These are phyloP conservation scores for Strix uralensis DNA, from an alignment of 2,113 vertebrate genomes.

Conservation along the genomic window DNA sequence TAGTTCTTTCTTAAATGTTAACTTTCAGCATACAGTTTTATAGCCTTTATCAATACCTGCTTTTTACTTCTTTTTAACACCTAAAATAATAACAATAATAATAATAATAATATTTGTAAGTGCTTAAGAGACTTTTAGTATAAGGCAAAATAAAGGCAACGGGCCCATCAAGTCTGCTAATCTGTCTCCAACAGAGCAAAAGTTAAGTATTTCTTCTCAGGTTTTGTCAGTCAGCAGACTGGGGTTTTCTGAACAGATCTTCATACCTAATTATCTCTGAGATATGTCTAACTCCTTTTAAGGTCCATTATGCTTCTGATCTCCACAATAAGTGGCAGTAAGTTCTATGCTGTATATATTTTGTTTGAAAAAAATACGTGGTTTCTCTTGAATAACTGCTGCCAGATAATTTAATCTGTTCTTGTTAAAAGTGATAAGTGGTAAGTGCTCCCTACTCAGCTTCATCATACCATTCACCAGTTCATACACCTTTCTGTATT, in stretches of 20 bases:
- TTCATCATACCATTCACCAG: neutral
- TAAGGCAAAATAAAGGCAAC: neutral
- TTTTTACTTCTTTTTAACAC: neutral
- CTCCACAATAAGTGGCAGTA: neutral
- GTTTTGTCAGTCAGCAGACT: neutral
- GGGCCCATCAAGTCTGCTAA: neutral
- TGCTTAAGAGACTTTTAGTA: neutral
- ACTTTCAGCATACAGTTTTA: neutral
- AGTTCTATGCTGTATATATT: neutral
- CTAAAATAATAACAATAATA: neutral
- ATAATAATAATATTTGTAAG: neutral
- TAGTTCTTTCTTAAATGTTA: neutral
- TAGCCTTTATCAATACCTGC: neutral
- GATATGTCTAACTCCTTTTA: neutral
- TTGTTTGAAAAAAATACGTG: neutral
- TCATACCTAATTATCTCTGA: neutral
- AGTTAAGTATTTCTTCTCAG: neutral
- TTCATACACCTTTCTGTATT: neutral
- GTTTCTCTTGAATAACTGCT: neutral
- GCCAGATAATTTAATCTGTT: neutral
- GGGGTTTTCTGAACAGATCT: neutral
- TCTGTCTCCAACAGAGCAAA: neutral
- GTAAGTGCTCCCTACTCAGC: neutral
- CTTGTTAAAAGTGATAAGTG: neutral
- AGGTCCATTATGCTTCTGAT: neutral